A percentile compares a stretch with the other conserved stretches of the same genome.
These are phyloP conservation scores for Zaprionus ornatus DNA, from an alignment of 1,140 invertebrate species.

Conservation along the genomic window DNA sequence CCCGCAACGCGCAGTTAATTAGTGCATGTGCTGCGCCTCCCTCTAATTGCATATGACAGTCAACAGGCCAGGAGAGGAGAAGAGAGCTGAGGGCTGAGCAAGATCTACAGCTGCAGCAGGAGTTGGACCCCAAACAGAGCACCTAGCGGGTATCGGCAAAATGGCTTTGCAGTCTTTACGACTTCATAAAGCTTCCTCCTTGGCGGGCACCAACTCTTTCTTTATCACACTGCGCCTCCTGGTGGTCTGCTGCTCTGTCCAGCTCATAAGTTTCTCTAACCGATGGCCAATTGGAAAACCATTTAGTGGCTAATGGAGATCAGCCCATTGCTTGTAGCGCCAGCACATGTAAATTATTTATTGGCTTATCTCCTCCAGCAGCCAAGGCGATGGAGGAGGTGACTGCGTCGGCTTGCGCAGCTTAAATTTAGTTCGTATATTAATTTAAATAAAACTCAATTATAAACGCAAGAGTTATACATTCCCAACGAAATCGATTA, in stretches of 20 bases:
- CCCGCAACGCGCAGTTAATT: slow-evolving; percentile 70
- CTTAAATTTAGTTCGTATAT: slow-evolving; percentile 76
- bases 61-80: neutral
- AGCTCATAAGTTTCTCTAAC: slow-evolving; percentile 20
- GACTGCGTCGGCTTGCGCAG: neutral
- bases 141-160: slow-evolving; percentile 6
- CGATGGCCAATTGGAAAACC: slow-evolving; percentile 55
- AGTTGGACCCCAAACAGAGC: neutral
- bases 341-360: slow-evolving; percentile 57
- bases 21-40: slow-evolving; percentile 59
- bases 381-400: neutral
- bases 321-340: slow-evolving; percentile 77
- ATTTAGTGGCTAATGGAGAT: slow-evolving; percentile 74
- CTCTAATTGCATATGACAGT: slow-evolving; percentile 76
- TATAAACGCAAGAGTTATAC: slow-evolving; percentile 42
- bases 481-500: slow-evolving; percentile 6
- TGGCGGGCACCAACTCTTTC: neutral
- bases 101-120: slow-evolving; percentile 12
- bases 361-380: neutral
- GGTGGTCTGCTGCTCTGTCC: slow-evolving; percentile 20
- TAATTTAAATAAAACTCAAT: slow-evolving; percentile 82
- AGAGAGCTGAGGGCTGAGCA: neutral
- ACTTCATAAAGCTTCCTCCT: slow-evolving; percentile 52
- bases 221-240: neutral
- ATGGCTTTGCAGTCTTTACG: slow-evolving; percentile 47